Conservation (phyloP, 64 coral and sea anemone genomes). For the Catalaphyllia jardinei region DNA sequence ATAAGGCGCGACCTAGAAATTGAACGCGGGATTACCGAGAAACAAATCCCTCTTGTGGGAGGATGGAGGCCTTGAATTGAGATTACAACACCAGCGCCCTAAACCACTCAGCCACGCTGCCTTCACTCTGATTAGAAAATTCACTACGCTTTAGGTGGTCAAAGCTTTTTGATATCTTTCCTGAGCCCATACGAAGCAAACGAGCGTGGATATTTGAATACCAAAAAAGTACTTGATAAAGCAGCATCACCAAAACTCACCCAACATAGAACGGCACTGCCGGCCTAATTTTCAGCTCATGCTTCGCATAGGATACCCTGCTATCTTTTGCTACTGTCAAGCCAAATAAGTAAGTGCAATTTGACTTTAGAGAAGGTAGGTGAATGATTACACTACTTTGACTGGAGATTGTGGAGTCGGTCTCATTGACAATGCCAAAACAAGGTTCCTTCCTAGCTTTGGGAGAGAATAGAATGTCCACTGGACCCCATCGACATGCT, state of each 20-base stretch:
- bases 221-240: not conserved
- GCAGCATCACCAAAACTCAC: not conserved
- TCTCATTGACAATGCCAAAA: constrained; percentile 19
- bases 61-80: too few species aligned
- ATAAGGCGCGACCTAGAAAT: too few species aligned
- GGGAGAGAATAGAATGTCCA: not conserved
- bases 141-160: too few species aligned
- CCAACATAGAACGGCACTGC: not conserved
- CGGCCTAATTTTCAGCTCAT: not conserved
- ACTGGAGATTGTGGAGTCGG: not conserved
- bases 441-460: constrained; percentile 3
- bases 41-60: too few species aligned
- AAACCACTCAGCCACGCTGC: too few species aligned
- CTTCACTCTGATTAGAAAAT: too few species aligned
- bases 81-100: too few species aligned
- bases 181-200: not conserved
- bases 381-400: constrained; percentile 5
- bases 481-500: not conserved
- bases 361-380: constrained; percentile 21
- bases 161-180: too few species aligned
- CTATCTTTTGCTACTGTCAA: constrained; percentile 32
- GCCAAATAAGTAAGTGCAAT: constrained; percentile 33
- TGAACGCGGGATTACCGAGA: too few species aligned
- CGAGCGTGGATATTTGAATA: not conserved
- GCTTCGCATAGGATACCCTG: not conserved